A percentile compares a stretch with the other conserved stretches of the same genome.
phyloP scores from a whole-genome alignment of 2,113 vertebrate genomes.

The Tragelaphus strepsiceros region DNA sequence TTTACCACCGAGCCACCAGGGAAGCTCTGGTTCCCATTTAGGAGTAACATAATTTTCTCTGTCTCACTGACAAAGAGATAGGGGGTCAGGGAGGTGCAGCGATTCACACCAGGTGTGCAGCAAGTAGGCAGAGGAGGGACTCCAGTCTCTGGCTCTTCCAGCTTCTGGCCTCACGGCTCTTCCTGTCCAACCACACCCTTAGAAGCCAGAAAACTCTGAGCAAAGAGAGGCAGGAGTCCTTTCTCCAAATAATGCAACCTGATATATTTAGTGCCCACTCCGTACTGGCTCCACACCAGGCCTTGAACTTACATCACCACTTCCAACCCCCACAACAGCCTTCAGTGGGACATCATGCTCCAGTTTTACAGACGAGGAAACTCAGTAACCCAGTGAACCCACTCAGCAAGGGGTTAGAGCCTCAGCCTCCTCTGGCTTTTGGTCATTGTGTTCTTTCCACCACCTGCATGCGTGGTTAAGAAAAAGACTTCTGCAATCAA shows the following conservation, averaged over 20 bases:
- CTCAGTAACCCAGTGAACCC: neutral
- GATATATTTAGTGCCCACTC: neutral
- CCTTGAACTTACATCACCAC: neutral
- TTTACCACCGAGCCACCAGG: neutral
- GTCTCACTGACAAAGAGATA: neutral
- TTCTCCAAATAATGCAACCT: neutral
- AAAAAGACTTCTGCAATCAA: neutral
- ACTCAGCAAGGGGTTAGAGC: accelerated
- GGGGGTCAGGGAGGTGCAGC: neutral
- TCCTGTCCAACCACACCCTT: accelerated
- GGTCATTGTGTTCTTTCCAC: neutral
- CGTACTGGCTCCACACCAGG: neutral
- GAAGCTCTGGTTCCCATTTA: neutral
- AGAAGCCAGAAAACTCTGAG: neutral
- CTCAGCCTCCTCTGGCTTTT: neutral
- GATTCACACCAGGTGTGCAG: too few species aligned
- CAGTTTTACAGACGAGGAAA: neutral
- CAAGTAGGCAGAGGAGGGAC: neutral
- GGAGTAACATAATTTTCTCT: neutral
- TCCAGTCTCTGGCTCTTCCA: neutral
- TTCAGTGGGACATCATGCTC: accelerated
- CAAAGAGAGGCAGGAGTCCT: neutral
- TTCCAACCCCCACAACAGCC: neutral
- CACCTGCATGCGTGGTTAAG: neutral
- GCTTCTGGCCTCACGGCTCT: neutral